Evolutionary conservation across 2,113 vertebrate species (phyloP).

Genomic region (Peromyscus maniculatus): DNA sequence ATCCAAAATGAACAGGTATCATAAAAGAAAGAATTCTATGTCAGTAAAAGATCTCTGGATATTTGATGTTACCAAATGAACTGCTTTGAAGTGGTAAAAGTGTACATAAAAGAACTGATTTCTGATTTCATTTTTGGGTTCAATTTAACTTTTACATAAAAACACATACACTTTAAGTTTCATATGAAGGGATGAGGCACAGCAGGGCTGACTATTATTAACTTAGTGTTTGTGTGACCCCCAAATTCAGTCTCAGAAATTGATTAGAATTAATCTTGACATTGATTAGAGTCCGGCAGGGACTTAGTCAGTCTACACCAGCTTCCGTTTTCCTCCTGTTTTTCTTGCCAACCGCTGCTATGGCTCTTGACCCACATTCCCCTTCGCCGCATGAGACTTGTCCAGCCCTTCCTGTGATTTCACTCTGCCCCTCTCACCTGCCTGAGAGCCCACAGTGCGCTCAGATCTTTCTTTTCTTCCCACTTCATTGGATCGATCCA

Average conservation of each 20-base stretch:
- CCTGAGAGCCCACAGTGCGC: not conserved
- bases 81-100: constrained; percentile 16
- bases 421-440: not conserved
- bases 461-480: not conserved
- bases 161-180: not conserved
- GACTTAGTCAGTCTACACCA: not conserved
- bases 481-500: no score
- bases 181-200: not conserved
- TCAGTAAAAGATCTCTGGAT: constrained; percentile 15
- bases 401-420: not conserved
- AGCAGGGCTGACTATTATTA: not conserved
- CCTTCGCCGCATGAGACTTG: not conserved
- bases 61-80: constrained; percentile 11
- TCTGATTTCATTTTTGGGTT: constrained; percentile 23
- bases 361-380: not conserved
- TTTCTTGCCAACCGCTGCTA: not conserved
- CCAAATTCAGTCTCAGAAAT: not conserved
- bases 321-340: not conserved
- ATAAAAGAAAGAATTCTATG: constrained; percentile 51
- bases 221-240: not conserved
- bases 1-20: constrained; percentile 90
- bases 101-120: not conserved
- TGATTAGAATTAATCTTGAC: no score
- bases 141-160: not conserved
- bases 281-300: not conserved